Evolutionary conservation across 2,797 vertebrate genomes (phyloP).

Genomic region (Morus bassanus): DNA sequence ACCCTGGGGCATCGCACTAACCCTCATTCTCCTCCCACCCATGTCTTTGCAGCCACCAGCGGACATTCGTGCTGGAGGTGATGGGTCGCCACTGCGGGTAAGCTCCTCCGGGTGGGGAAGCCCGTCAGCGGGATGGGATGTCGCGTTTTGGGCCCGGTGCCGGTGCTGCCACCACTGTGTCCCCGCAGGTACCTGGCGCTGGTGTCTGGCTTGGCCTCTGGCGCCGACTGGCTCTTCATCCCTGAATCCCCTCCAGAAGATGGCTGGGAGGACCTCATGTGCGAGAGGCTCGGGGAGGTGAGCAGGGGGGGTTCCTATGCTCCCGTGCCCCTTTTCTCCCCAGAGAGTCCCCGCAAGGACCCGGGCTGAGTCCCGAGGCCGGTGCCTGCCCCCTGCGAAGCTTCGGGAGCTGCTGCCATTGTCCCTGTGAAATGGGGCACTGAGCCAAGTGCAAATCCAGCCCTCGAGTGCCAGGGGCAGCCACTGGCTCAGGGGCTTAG

Average conservation of each 20-base stretch:
- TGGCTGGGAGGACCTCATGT: slow-evolving; percentile 93
- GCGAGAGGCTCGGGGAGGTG: slow-evolving; percentile 86
- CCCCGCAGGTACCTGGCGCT: slow-evolving; percentile 88
- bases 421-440: slow-evolving; percentile 2
- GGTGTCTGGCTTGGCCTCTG: slow-evolving; percentile 91
- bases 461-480: not conserved
- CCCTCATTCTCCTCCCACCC: not conserved
- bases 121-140: accelerated
- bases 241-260: slow-evolving; percentile 91
- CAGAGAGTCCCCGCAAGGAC: accelerated
- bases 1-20: accelerated
- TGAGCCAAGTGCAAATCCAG: not conserved
- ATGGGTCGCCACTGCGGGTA: slow-evolving; percentile 97
- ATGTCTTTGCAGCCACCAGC: slow-evolving; percentile 84
- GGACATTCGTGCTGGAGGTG: slow-evolving; percentile 93
- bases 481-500: not conserved
- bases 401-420: slow-evolving; percentile 1
- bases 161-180: accelerated
- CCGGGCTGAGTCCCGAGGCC: accelerated
- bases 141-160: accelerated
- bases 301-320: not conserved
- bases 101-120: accelerated
- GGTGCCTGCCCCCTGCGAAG: not conserved
- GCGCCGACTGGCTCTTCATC: slow-evolving; percentile 96
- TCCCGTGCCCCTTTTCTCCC: not conserved